Evolutionary conservation across 2,113 vertebrate species (phyloP).

Genomic region (Pterocles burchelli): DNA sequence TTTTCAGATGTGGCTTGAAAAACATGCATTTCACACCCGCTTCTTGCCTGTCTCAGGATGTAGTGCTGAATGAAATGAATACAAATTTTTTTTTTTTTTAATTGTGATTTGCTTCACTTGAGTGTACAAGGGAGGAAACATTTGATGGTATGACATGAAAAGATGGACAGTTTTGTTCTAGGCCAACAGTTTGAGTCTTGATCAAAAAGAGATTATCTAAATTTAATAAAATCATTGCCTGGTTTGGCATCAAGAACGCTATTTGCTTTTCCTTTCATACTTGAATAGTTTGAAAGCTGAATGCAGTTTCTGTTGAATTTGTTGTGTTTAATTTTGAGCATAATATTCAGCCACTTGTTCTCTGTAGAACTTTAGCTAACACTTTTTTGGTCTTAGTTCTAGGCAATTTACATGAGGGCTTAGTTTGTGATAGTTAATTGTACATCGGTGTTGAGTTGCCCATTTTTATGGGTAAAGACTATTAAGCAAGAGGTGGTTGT

Average conservation of each 20-base stretch:
- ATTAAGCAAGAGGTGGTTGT: conserved; percentile 27
- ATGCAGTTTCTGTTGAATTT: conserved; percentile 50
- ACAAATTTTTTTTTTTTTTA: neutral
- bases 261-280: neutral
- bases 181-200: neutral
- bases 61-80: conserved; percentile 2
- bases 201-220: conserved; percentile 59
- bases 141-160: neutral
- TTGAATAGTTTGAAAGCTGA: conserved; percentile 42
- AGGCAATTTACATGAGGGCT: conserved; percentile 26
- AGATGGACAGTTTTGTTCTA: neutral
- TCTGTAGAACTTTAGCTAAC: neutral
- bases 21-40: neutral
- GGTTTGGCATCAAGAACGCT: neutral
- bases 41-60: neutral
- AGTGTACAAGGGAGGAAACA: neutral
- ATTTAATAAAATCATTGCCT: conserved; percentile 46
- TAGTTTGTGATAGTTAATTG: conserved; percentile 25
- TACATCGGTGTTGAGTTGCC: conserved; percentile 21
- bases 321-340: neutral
- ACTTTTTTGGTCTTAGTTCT: neutral
- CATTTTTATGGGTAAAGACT: conserved; percentile 39
- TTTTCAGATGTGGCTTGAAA: conserved; percentile 5
- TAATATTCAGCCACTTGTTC: neutral
- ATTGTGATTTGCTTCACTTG: neutral